Evolutionary conservation across 37 sponge, comb jelly and placozoan species (phyloP), one percentile per base, ranked within the genome.

Genomic region (Halichondria panicea): DNA sequence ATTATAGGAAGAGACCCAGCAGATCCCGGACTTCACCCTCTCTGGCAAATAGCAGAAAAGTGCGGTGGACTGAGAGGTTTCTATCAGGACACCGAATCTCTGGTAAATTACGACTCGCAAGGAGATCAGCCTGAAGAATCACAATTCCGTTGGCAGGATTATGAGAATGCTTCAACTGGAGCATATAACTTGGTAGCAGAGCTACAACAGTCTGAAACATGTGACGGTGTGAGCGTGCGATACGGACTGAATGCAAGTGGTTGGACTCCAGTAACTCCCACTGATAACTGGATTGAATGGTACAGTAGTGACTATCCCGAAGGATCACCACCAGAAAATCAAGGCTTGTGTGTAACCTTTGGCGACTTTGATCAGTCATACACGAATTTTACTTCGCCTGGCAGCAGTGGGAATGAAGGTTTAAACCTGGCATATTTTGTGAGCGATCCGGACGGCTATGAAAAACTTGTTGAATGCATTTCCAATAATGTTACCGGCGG

Each of bases 371-470:
- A 43, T 53, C 31, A 12, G 9, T 57, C 68, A 1, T 52, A 68
- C 36, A 58, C 36, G 3, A 69, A 83, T 32, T 83, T 83, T 67
- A 60, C 68, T 15, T 45, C 63, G 34, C 24, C 74, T 9, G 40
- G n/a, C 13, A 53, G 28, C n/a, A 13, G 31, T 33, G 4, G n/a
- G n/a, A 53, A 34, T 3, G 55, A 81, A n/a, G n/a, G n/a, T n/a
- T n/a, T n/a, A n/a, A n/a, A n/a, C n/a, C n/a, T n/a, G n/a, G n/a
- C n/a, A 40, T 87, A 52, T 33, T 80, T 81, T 32, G 77, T 87
- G 27, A 67, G 64, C 15, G 88, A 87, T 30, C 75, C 65, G n/a
- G n/a, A n/a, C 24, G 88, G 88, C 22, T 81, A 43, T 33, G 64
- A 21, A 0, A 24, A 64, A 2, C 40, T 86, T 18, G 74, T 86